phyloP scores from a whole-genome alignment of 1,140 invertebrate species.

The Hyles vespertilio region DNA sequence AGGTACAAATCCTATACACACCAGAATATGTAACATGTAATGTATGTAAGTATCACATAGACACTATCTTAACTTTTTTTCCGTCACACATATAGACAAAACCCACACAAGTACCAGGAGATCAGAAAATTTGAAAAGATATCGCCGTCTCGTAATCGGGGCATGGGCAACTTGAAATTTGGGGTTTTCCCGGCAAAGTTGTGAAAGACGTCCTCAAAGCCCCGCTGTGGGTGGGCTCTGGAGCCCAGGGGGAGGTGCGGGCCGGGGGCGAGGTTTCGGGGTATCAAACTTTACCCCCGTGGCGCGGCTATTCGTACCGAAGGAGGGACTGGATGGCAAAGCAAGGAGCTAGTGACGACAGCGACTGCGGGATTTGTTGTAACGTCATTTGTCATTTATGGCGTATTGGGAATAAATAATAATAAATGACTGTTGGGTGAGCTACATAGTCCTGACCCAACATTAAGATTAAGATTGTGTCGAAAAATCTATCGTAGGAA shows the following conservation, averaged over 20 bases:
- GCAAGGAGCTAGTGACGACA: neutral
- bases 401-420: no score
- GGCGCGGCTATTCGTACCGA: constrained; percentile 55
- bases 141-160: constrained; percentile 67
- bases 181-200: constrained; percentile 70
- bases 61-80: no score
- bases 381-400: no score
- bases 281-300: constrained; percentile 69
- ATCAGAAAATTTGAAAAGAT: constrained; percentile 67
- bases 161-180: constrained; percentile 59
- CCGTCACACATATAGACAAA: no score
- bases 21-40: no score
- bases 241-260: constrained; percentile 54
- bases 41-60: no score
- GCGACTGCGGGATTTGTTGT: no score
- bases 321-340: constrained; percentile 39
- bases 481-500: no score
- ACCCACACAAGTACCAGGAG: constrained; percentile 32
- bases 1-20: no score
- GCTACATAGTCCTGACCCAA: no score
- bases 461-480: no score
- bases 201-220: constrained; percentile 71
- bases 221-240: constrained; percentile 51
- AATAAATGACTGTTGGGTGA: no score
- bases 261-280: constrained; percentile 45